Percentiles rank a stretch among this genome's conserved stretches.
phyloP scores from a whole-genome alignment of 2,113 vertebrate species.

The Corapipo altera region DNA sequence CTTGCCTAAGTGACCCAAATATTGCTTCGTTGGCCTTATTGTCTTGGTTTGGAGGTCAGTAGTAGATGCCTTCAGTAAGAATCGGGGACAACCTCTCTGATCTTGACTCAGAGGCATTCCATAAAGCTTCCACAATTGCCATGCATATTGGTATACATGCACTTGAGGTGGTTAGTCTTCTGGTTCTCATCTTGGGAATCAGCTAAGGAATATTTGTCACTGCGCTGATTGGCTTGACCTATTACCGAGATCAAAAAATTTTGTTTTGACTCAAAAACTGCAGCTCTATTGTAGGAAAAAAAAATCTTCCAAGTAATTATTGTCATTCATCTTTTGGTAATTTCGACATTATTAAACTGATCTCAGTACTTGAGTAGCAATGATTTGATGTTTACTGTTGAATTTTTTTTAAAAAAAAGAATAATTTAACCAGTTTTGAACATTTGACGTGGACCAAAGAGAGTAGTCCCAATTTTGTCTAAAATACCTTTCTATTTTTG shows the following conservation, averaged over 20 bases:
- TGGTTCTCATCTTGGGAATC: background rate
- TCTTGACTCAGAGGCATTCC: background rate
- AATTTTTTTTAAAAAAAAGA: background rate
- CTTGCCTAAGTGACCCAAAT: background rate
- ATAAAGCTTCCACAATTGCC: background rate
- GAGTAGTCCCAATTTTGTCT: conserved; percentile 22
- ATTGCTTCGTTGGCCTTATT: background rate
- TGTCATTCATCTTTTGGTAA: background rate
- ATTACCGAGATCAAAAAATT: background rate
- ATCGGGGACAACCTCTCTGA: background rate
- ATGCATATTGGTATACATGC: too few relatives aligned
- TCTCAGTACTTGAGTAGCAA: background rate
- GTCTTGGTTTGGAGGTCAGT: background rate
- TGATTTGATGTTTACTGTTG: background rate
- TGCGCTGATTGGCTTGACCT: background rate
- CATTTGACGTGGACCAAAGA: conserved; percentile 47
- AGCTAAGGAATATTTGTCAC: background rate
- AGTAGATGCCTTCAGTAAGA: background rate
- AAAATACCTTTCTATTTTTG: background rate
- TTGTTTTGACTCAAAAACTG: background rate
- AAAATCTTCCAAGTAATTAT: background rate
- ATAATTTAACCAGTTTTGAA: background rate
- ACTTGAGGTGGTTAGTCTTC: background rate
- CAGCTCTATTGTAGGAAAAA: background rate
- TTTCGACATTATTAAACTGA: background rate